phyloP scores from a whole-genome alignment of 2,113 vertebrate species.

The Megalops atlanticus region DNA sequence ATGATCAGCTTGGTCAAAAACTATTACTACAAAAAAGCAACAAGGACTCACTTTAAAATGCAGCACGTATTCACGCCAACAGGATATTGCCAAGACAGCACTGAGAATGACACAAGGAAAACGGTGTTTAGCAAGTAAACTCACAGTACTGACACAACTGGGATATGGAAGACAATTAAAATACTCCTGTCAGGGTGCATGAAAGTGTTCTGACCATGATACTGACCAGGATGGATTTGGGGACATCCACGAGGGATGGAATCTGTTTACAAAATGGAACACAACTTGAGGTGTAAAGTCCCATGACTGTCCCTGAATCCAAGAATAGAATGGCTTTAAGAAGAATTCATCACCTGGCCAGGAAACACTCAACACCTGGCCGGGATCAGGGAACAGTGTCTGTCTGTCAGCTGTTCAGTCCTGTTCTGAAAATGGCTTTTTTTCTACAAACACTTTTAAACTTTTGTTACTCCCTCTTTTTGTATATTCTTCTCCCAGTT shows the following conservation, averaged over 20 bases:
- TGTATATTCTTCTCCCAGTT: slow-evolving; percentile 15
- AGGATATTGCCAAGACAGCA: background rate
- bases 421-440: slow-evolving; percentile 68
- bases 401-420: too few relatives aligned
- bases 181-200: too few relatives aligned
- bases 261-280: slow-evolving; percentile 7
- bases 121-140: background rate
- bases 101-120: background rate
- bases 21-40: slow-evolving; percentile 1
- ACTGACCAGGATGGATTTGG: background rate
- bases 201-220: too few relatives aligned
- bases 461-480: slow-evolving; percentile 65
- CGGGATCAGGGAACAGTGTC: too few relatives aligned
- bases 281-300: background rate
- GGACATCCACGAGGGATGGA: background rate
- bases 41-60: background rate
- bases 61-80: background rate
- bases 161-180: too few relatives aligned
- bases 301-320: background rate
- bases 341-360: too few relatives aligned
- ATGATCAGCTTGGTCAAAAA: background rate
- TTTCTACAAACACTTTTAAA: slow-evolving; percentile 61
- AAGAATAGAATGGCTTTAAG: slow-evolving; percentile 54
- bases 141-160: too few relatives aligned
- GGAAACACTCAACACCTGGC: too few relatives aligned